Evolutionary conservation across 2,888 invertebrate genomes (phyloP), one percentile per base, ranked within the genome.

Genomic region (Gari tellinella): DNA sequence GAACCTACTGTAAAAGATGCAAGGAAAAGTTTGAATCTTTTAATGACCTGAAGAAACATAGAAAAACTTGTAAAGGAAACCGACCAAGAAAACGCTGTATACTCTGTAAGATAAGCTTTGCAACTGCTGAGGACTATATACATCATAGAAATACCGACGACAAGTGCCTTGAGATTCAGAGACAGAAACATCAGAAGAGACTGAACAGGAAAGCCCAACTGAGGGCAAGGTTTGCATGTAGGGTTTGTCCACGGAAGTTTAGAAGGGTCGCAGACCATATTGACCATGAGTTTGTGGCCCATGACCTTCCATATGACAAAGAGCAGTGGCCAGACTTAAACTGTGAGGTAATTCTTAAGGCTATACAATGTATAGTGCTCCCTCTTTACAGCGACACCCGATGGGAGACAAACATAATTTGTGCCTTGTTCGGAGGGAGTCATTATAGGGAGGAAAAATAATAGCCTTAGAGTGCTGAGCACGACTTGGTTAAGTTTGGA

Each of bases 301-400:
- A 70, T 60, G 70, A 70, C 25, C 55, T 70, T 17, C 58, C 60
- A n/a, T 70, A 70, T 70, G 70, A 70, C 53, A 70, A 64, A 26
- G 64, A 64, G n/a, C 46, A 70, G 40, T 70, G 70, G 70, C 70
- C 70, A 4, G 70, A 70, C 48, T 41, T 70, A n/a, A 53, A 41
- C 40, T 70, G 70, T 64, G 70, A 70, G 60, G 70, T 70, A 56
- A 55, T 12, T 14, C 15, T 31, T 7, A 31, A 31, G 31, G 31
- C 10, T 31, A 31, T 31, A 31, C 31, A 31, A 31, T 31, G 4
- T 31, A n/a, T n/a, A n/a, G n/a, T n/a, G n/a, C n/a, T n/a, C n/a
- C n/a, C n/a, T n/a, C n/a, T n/a, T n/a, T n/a, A n/a, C n/a, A n/a
- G n/a, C n/a, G n/a, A n/a, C n/a, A n/a, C n/a, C n/a, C n/a, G n/a